These are phyloP conservation scores for Dicentrarchus labrax DNA, from an alignment of 2,113 vertebrate species.

Conservation along the genomic window DNA sequence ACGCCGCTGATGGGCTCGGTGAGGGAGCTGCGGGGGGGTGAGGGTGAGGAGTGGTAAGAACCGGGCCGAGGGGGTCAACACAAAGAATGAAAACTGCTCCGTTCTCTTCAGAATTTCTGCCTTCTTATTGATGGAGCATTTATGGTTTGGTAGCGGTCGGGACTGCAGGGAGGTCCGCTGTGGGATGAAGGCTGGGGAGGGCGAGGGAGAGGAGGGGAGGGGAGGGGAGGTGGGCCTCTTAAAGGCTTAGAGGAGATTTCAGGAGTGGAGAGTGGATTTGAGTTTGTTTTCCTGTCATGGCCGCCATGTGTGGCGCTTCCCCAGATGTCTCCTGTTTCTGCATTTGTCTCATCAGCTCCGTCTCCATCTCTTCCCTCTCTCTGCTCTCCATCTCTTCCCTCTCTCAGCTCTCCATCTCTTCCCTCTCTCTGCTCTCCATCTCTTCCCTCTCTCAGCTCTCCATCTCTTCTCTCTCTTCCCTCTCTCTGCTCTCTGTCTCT, in stretches of 20 bases:
- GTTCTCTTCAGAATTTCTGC: slow-evolving; percentile 5
- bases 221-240: slow-evolving; percentile 44
- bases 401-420: background rate
- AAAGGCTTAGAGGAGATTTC: slow-evolving; percentile 55
- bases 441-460: background rate
- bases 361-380: background rate
- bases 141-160: slow-evolving; percentile 47
- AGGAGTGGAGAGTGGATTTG: slow-evolving; percentile 49
- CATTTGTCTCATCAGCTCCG: background rate
- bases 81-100: slow-evolving; percentile 19
- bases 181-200: slow-evolving; percentile 32
- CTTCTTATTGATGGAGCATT: slow-evolving; percentile 26
- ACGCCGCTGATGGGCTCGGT: slow-evolving; percentile 16
- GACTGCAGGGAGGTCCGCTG: slow-evolving; percentile 55
- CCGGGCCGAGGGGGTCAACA: slow-evolving; percentile 16
- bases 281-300: slow-evolving; percentile 62
- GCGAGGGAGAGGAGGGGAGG: background rate
- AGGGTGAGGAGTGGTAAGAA: slow-evolving; percentile 10
- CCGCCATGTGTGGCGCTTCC: slow-evolving; percentile 55
- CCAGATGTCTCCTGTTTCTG: slow-evolving; percentile 48
- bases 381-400: background rate
- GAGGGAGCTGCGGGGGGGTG: too few relatives aligned
- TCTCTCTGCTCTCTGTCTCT: background rate
- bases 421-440: background rate
- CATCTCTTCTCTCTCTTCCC: background rate